Base-by-base conservation (phyloP, 2,888 invertebrate species). In the Tetragonula carbonaria region DNA sequence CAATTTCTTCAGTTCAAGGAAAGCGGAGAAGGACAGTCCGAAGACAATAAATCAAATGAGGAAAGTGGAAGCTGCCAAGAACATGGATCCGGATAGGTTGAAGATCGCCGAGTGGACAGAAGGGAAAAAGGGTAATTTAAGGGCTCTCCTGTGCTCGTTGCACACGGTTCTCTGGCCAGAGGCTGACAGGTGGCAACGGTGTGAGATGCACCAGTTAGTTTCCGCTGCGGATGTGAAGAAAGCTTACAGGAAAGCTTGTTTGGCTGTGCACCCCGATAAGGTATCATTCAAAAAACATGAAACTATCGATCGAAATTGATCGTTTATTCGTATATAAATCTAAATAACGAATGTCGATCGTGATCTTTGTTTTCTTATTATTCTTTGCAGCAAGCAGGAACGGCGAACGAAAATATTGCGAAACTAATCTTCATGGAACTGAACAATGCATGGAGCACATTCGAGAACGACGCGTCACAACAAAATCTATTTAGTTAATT, bases 251-350 rank as follows among this genome's bases (percentile, higher is more conserved):
- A 98, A 97, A 94, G 99, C 99, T 13, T 99, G 99, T 90, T 96
- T 99, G 65, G 98, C 98, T 74, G 99, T 99, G 63, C 99, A 99
- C 95, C 99, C 99, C 0, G 99, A 99, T 94, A 99, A 99, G 97
- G 99, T 99, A 95, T 70, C 21, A 28, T 65, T 59, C 8, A 4
- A 18, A 66, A 16, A 45, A 16, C 8, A 6, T 55, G 4, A 38
- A 38, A 55, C 11, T n/a, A 11, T 11, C 4, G 6, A 50, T 1
- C 23, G 13, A 8, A 4, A 38, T 70, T 28, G 28, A 28, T 1
- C 28, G 28, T 28, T 33, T 33, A 28, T 45, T 23, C 18, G 28
- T 28, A 23, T 59, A 18, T 28, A 13, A 16, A 62, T 28, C 1
- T 18, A 1, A 28, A 45, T 21, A 11, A 57, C 57, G 4, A 45